phyloP scores from a whole-genome alignment of 2,888 invertebrate genomes.

The Drosophila emarginata region DNA sequence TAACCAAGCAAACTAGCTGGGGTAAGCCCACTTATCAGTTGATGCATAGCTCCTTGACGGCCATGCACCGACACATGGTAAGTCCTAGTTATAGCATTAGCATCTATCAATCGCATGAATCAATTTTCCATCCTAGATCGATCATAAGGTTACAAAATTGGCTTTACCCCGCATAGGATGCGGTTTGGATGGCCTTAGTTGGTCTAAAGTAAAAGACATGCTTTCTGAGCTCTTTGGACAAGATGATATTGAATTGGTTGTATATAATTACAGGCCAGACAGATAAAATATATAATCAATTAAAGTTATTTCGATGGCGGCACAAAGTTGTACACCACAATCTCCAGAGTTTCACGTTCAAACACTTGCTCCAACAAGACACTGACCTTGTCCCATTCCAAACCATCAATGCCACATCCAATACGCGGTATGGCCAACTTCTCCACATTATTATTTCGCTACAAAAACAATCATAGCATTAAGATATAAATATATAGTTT shows the following conservation, averaged over 20 bases:
- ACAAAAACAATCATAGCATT: background rate
- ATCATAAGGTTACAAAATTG: slow-evolving; percentile 83
- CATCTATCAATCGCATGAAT: background rate
- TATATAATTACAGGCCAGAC: slow-evolving; percentile 80
- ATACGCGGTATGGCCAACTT: slow-evolving; percentile 86
- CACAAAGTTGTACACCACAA: slow-evolving; percentile 84
- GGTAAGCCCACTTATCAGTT: slow-evolving; percentile 83
- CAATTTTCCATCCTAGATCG: slow-evolving; percentile 54
- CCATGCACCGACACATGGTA: slow-evolving; percentile 81
- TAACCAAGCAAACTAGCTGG: slow-evolving; percentile 84
- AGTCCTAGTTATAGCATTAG: slow-evolving; percentile 7
- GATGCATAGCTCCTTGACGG: slow-evolving; percentile 81
- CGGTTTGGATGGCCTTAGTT: slow-evolving; percentile 86
- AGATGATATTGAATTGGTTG: slow-evolving; percentile 82
- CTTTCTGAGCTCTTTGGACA: slow-evolving; percentile 84
- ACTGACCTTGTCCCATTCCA: slow-evolving; percentile 85
- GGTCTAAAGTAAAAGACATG: slow-evolving; percentile 84
- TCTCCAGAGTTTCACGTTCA: slow-evolving; percentile 82
- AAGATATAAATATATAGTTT: background rate
- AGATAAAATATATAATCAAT: slow-evolving; percentile 30
- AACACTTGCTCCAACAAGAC: slow-evolving; percentile 84
- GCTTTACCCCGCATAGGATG: slow-evolving; percentile 87
- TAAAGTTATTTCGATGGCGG: slow-evolving; percentile 60
- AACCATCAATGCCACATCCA: slow-evolving; percentile 87
- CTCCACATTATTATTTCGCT: slow-evolving; percentile 82